These are phyloP conservation scores for Temnothorax longispinosus DNA, from an alignment of 1,140 invertebrate genomes.

Conservation along the genomic window DNA sequence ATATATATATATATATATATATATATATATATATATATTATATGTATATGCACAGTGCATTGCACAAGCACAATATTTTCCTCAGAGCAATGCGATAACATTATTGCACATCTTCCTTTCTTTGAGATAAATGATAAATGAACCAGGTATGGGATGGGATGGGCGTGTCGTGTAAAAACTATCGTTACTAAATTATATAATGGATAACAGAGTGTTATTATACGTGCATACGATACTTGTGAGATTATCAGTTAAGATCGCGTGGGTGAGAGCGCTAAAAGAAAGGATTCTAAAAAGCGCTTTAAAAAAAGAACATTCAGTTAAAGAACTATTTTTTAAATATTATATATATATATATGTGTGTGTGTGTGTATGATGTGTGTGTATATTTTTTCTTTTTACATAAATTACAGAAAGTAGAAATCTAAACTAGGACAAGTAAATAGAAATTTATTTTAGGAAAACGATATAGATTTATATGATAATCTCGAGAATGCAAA, in stretches of 20 bases:
- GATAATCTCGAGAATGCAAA: background rate
- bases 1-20: too few species aligned
- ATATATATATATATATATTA: too few species aligned
- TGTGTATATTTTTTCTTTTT: background rate
- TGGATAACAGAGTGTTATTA: background rate
- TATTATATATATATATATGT: background rate
- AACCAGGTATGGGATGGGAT: background rate
- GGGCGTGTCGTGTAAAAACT: background rate
- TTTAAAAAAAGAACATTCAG: background rate
- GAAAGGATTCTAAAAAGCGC: background rate
- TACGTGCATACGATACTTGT: conserved; percentile 12
- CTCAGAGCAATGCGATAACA: background rate
- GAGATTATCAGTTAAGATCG: background rate
- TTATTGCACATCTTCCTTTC: conserved; percentile 11
- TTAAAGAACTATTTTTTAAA: background rate
- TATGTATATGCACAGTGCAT: too few species aligned
- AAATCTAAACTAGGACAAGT: background rate
- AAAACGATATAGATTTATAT: background rate
- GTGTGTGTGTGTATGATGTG: too few species aligned
- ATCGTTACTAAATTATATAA: conserved; percentile 39
- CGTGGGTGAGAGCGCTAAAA: background rate
- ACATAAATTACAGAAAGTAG: background rate
- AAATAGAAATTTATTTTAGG: background rate
- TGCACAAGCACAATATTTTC: background rate
- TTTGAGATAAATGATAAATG: too few species aligned